Conservation (phyloP, 1,140 invertebrate species). For the Ectropis grisescens region DNA sequence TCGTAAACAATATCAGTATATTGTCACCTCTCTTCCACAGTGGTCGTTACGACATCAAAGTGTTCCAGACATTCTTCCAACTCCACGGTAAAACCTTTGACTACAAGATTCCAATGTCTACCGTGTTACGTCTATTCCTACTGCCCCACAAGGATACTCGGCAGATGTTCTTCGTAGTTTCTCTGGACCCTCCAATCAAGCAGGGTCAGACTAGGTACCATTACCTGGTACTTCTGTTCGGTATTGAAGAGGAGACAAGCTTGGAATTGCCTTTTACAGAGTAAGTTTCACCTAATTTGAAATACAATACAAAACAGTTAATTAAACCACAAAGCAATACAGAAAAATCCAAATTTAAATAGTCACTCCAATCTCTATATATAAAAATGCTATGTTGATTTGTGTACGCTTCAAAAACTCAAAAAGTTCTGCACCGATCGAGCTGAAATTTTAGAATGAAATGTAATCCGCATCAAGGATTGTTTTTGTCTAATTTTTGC, state of each 20-base stretch:
- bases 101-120: constrained; percentile 99
- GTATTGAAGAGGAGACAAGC: constrained; percentile 94
- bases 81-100: constrained; percentile 99
- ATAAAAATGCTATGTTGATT: too few species aligned
- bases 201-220: constrained; percentile 98
- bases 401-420: too few species aligned
- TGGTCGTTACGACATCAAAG: constrained; percentile 99
- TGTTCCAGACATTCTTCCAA: constrained; percentile 97
- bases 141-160: constrained; percentile 98
- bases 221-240: constrained; percentile 95
- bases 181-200: constrained; percentile 98
- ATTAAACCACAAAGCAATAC: too few species aligned
- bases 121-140: constrained; percentile 93
- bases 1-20: too few species aligned
- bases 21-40: constrained; percentile 74
- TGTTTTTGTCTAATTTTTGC: too few species aligned
- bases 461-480: too few species aligned
- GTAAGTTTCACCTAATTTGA: constrained; percentile 71
- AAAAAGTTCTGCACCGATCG: too few species aligned
- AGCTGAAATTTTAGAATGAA: too few species aligned
- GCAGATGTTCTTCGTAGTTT: constrained; percentile 99
- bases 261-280: constrained; percentile 93
- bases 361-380: too few species aligned
- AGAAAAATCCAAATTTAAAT: too few species aligned
- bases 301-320: constrained; percentile 3